These are phyloP conservation scores for Columba guinea DNA, from an alignment of 2,797 vertebrate species.

Conservation along the genomic window DNA sequence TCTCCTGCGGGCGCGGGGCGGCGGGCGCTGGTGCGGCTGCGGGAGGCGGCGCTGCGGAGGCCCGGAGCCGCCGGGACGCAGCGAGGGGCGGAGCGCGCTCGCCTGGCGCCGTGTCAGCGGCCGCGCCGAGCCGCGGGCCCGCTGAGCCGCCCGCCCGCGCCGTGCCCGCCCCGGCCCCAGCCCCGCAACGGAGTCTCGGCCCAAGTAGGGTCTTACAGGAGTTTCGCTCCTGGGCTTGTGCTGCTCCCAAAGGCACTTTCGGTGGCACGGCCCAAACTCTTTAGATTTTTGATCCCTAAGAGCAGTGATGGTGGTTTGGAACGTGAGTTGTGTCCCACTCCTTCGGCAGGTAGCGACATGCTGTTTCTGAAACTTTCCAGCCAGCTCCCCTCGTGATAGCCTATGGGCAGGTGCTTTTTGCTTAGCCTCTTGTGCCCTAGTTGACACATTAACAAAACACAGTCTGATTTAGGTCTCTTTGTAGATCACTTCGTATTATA, in stretches of 20 bases:
- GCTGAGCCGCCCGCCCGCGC: not conserved
- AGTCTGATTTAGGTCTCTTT: too few species aligned
- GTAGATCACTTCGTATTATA: not conserved
- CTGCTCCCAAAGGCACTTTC: not conserved
- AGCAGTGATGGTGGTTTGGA: conserved; percentile 60
- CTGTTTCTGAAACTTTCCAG: conserved; percentile 39
- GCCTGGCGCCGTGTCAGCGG: not conserved
- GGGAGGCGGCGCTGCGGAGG: not conserved
- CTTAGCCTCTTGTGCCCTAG: not conserved
- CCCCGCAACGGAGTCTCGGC: accelerated
- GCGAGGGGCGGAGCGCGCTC: not conserved
- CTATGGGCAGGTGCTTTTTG: accelerated
- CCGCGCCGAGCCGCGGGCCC: too few species aligned
- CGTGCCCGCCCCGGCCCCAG: not conserved
- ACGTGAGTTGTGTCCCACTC: not conserved
- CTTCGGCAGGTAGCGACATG: not conserved
- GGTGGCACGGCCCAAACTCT: conserved; percentile 46
- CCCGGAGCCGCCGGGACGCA: not conserved
- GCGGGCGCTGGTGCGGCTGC: not conserved
- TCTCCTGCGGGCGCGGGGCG: not conserved
- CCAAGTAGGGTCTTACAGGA: accelerated
- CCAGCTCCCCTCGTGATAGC: not conserved
- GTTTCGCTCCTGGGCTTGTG: not conserved
- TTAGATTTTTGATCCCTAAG: conserved; percentile 59
- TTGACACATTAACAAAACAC: accelerated